phyloP scores from a whole-genome alignment of 1,140 invertebrate species.

The Asobara japonica region DNA sequence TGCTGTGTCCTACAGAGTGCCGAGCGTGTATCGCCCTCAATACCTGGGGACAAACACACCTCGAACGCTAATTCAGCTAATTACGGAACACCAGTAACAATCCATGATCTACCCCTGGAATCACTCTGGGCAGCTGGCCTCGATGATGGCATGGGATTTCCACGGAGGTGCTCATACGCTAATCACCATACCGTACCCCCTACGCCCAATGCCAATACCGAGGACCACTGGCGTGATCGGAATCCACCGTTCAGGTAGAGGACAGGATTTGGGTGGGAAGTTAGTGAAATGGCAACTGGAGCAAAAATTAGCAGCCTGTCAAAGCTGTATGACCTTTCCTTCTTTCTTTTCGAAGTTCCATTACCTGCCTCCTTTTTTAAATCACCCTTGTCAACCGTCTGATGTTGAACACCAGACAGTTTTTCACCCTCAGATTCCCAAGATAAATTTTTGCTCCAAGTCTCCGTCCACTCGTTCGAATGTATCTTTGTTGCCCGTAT shows the following conservation, averaged over 20 bases:
- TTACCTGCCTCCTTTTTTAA: too few relatives aligned
- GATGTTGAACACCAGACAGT: too few relatives aligned
- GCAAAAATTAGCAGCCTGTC: too few relatives aligned
- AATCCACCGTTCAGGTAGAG: constrained; percentile 51
- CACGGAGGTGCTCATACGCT: constrained; percentile 55
- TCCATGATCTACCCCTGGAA: constrained; percentile 55
- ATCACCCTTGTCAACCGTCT: too few relatives aligned
- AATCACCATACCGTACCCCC: constrained; percentile 48
- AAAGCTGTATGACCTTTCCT: too few relatives aligned
- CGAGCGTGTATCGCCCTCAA: constrained; percentile 56
- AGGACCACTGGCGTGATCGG: constrained; percentile 53
- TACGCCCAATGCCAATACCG: constrained; percentile 37
- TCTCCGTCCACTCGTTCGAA: not conserved
- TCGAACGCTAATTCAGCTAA: constrained; percentile 28
- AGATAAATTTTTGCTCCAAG: too few relatives aligned
- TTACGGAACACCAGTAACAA: constrained; percentile 35
- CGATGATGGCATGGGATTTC: constrained; percentile 59
- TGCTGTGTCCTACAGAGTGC: constrained; percentile 59
- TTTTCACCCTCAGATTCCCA: too few relatives aligned
- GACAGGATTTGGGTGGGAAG: too few relatives aligned
- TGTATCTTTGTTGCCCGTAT: not conserved
- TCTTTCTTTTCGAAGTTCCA: too few relatives aligned
- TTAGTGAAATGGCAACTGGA: too few relatives aligned
- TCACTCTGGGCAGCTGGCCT: constrained; percentile 60
- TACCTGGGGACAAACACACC: constrained; percentile 47